These are phyloP conservation scores for Oreonectes daqikongensis DNA, from an alignment of 2,797 vertebrate species.

Conservation along the genomic window DNA sequence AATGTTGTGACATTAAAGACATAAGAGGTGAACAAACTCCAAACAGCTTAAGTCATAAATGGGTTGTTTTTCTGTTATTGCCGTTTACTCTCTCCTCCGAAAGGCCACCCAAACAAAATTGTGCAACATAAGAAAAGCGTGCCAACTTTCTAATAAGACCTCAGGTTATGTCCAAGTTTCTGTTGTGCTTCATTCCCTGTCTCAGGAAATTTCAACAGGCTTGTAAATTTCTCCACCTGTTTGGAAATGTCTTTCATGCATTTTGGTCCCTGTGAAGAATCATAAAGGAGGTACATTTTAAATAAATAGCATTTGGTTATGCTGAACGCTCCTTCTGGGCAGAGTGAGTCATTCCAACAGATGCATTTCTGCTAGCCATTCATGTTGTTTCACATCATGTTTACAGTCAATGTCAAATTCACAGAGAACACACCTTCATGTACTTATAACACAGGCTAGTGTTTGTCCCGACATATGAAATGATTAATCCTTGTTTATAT, in stretches of 20 bases:
- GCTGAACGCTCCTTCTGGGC: constrained; percentile 63
- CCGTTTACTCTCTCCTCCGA: neutral
- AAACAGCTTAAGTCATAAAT: neutral
- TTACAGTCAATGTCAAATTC: constrained; percentile 43
- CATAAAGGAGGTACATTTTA: constrained; percentile 68
- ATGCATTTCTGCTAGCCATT: constrained; percentile 71
- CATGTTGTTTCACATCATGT: constrained; percentile 73
- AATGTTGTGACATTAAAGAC: constrained; percentile 1
- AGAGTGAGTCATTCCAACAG: constrained; percentile 70
- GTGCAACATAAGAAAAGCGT: constrained; percentile 62
- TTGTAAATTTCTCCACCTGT: constrained; percentile 79
- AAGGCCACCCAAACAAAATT: constrained; percentile 79
- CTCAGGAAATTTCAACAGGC: constrained; percentile 28
- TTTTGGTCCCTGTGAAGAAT: constrained; percentile 71
- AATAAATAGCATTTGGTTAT: constrained; percentile 70
- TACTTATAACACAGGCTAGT: constrained; percentile 4
- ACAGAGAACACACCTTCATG: constrained; percentile 29
- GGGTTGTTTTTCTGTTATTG: constrained; percentile 1
- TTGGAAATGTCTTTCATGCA: constrained; percentile 73
- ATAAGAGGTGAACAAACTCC: neutral
- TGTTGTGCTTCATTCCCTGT: neutral
- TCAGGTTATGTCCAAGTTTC: neutral
- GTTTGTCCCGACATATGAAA: neutral
- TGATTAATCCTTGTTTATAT: constrained; percentile 18
- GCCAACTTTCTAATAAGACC: constrained; percentile 5